A percentile compares a stretch with the other conserved stretches of the same genome.
These are phyloP conservation scores for Xiphorhynchus elegans DNA, from an alignment of 2,113 vertebrate species.

Conservation along the genomic window DNA sequence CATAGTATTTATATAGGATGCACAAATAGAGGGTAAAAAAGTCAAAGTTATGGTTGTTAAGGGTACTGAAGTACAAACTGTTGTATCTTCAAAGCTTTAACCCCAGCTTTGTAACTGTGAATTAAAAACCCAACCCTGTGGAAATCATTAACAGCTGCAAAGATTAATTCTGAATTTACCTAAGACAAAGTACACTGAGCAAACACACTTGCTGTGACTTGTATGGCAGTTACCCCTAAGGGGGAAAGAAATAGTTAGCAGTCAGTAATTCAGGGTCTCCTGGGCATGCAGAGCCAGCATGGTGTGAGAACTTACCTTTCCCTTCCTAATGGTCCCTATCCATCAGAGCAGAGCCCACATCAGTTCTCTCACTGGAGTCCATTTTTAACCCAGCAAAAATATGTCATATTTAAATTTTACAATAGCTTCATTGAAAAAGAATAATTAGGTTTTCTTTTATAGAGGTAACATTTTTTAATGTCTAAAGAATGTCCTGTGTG, in stretches of 20 bases:
- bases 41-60: not conserved
- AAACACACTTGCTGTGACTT: not conserved
- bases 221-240: not conserved
- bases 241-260: not conserved
- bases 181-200: not conserved
- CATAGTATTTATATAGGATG: not conserved
- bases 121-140: not conserved
- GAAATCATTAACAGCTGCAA: not conserved
- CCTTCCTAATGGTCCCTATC: not conserved
- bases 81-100: not conserved
- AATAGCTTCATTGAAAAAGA: not conserved
- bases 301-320: not conserved
- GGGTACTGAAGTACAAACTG: not conserved
- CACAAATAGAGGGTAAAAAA: not conserved
- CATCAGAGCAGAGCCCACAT: not conserved
- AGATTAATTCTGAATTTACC: not conserved
- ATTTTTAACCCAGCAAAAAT: not conserved
- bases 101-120: not conserved
- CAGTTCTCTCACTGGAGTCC: not conserved
- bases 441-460: not conserved
- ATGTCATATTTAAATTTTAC: not conserved
- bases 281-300: not conserved
- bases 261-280: not conserved
- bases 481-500: not conserved
- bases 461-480: not conserved